phyloP scores from a whole-genome alignment of 1,140 invertebrate genomes.

The Ditylenchus dipsaci region DNA sequence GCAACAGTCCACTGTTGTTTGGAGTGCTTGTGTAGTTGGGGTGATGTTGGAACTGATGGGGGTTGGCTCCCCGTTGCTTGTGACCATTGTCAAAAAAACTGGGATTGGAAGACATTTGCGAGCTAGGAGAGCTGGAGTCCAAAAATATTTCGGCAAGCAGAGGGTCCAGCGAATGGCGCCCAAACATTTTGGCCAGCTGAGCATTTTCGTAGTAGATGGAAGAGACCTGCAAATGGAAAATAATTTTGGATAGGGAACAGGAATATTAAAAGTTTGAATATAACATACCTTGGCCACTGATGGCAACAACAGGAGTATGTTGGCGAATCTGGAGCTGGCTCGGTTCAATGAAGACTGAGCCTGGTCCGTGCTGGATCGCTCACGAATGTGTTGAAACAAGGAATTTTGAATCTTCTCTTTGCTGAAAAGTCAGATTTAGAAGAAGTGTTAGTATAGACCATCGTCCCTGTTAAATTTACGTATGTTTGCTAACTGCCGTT shows the following conservation, averaged over 20 bases:
- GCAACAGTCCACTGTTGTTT: not conserved
- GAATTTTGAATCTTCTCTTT: conserved; percentile 10
- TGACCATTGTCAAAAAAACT: no score
- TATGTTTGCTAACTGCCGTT: no score
- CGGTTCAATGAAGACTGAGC: conserved; percentile 23
- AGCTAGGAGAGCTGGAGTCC: conserved; percentile 12
- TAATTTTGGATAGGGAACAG: no score
- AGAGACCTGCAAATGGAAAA: conserved; percentile 1
- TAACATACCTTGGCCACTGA: conserved; percentile 44
- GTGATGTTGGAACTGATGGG: no score
- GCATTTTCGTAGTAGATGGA: conserved; percentile 43
- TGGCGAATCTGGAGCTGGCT: conserved; percentile 42
- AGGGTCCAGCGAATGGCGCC: conserved; percentile 41
- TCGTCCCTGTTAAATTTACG: no score
- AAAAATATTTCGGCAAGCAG: conserved; percentile 38
- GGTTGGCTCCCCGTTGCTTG: not conserved
- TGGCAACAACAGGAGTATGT: conserved; percentile 37
- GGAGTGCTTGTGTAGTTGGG: not conserved
- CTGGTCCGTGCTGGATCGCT: conserved; percentile 16
- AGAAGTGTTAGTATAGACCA: no score
- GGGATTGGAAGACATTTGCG: not conserved
- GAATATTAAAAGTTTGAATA: no score
- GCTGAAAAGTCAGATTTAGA: not conserved
- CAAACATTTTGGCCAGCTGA: conserved; percentile 46
- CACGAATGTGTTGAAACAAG: conserved; percentile 43